A percentile compares a stretch with the other conserved stretches of the same genome.
Evolutionary conservation across 2,888 invertebrate genomes (phyloP).

Genomic region (Helicoverpa assulta): DNA sequence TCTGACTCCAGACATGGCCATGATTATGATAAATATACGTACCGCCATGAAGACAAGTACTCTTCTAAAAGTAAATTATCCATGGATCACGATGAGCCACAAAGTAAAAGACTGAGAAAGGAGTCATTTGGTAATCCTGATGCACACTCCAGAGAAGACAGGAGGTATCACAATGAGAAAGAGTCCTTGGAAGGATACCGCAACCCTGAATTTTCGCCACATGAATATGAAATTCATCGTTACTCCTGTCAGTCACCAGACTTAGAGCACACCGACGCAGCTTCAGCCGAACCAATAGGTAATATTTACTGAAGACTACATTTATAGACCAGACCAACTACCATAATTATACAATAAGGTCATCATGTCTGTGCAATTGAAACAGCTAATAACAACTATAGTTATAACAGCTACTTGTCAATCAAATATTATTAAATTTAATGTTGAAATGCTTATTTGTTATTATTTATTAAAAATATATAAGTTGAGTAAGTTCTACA

Average conservation of each 20-base stretch:
- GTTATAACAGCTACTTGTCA: neutral
- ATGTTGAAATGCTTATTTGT: slow-evolving; percentile 4
- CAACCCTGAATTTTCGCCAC: slow-evolving; percentile 43
- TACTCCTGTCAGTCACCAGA: slow-evolving; percentile 83
- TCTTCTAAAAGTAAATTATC: slow-evolving; percentile 69
- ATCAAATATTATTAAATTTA: slow-evolving; percentile 8
- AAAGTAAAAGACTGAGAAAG: slow-evolving; percentile 70
- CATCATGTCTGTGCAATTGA: neutral
- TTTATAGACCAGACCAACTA: neutral
- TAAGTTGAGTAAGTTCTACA: slow-evolving; percentile 11
- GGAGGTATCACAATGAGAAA: slow-evolving; percentile 50
- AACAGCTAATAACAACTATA: slow-evolving; percentile 1
- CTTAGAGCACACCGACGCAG: slow-evolving; percentile 64
- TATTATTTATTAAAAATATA: neutral
- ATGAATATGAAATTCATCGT: slow-evolving; percentile 56
- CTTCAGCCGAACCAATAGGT: slow-evolving; percentile 72
- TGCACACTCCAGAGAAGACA: slow-evolving; percentile 51
- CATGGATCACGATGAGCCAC: slow-evolving; percentile 73
- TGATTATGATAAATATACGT: slow-evolving; percentile 63
- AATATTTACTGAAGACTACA: slow-evolving; percentile 30
- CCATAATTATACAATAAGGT: neutral
- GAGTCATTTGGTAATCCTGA: slow-evolving; percentile 60
- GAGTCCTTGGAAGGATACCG: slow-evolving; percentile 49
- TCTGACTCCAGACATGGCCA: slow-evolving; percentile 49
- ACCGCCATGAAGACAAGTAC: slow-evolving; percentile 62